These are phyloP conservation scores for Sardina pilchardus DNA, from an alignment of 2,113 vertebrate genomes.

Conservation along the genomic window DNA sequence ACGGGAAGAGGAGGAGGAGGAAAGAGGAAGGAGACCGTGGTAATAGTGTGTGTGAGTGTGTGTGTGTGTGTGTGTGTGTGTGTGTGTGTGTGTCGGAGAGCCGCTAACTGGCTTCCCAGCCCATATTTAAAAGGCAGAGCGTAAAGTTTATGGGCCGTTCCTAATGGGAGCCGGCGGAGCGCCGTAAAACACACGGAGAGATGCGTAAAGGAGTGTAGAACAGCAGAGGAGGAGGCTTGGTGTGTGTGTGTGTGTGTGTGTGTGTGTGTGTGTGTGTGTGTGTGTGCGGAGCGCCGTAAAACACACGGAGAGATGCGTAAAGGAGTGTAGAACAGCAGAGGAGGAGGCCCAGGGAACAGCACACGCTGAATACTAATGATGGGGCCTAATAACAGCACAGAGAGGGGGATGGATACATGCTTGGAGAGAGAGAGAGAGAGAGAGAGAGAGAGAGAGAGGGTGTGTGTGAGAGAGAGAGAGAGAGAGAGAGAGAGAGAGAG, in stretches of 20 bases:
- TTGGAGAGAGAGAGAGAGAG: background rate
- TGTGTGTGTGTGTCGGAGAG: no score
- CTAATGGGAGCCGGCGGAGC: background rate
- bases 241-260: no score
- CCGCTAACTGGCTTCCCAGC: background rate
- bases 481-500: no score
- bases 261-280: no score
- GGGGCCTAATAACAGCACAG: background rate
- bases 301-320: background rate
- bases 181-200: background rate
- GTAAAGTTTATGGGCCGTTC: conserved; percentile 3
- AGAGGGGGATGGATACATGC: background rate
- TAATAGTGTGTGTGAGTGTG: no score
- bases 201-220: background rate
- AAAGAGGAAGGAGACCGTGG: background rate
- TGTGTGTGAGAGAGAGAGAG: no score
- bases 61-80: no score
- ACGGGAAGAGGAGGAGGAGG: background rate
- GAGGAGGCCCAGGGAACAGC: background rate
- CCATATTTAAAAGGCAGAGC: background rate
- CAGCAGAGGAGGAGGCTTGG: background rate
- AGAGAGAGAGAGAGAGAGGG: background rate
- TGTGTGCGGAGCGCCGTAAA: background rate
- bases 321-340: background rate
- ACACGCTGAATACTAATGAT: background rate